Evolutionary conservation across 2,113 vertebrate genomes (phyloP), one percentile per base, ranked within the genome.

Genomic region (Rissa tridactyla): DNA sequence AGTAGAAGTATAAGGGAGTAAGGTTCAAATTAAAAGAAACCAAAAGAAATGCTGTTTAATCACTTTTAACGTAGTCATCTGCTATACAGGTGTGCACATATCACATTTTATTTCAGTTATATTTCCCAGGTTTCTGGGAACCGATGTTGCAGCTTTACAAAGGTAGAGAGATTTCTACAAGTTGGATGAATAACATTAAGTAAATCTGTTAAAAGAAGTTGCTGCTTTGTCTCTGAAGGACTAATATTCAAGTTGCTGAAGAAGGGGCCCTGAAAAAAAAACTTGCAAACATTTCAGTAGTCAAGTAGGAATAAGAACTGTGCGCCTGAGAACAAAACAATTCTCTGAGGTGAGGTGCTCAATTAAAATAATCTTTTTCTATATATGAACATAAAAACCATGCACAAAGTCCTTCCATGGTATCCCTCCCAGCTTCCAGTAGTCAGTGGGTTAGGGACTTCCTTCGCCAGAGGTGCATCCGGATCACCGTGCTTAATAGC

Each of bases 31-130:
- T 93, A 97, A 97, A 97, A 89, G 83, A 96, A 97, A 94, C 93
- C 38, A 14, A 85, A 68, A 95, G 80, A 92, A 96, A 82, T 64
- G 54, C 88, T 96, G 89, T 84, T 96, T 95, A 96, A 98, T 96
- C 88, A 66, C 95, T 93, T 97, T 87, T 96, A 97, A 95, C 29
- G 20, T 83, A 80, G 97, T 98, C 98, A 98, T 98, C 98, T 98
- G 98, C 97, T 97, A 58, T 97, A 98, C 98, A 98, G 98, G 98
- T 98, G 97, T 97, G 97, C 87, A 60, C 89, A 64, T 91, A 97
- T 97, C 92, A 91, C 93, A 93, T 96, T 96, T 97, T 96, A 95
- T 97, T 97, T 97, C 55, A 40, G 90, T 93, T 95, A 95, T 91
- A 92, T 79, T 92, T 93, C 66, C 89, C 96, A 97, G 96, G 75